Percentiles rank a stretch among this genome's conserved stretches.
Evolutionary conservation across 2,888 invertebrate species (phyloP).

Genomic region (Drosophila trichaetosa): DNA sequence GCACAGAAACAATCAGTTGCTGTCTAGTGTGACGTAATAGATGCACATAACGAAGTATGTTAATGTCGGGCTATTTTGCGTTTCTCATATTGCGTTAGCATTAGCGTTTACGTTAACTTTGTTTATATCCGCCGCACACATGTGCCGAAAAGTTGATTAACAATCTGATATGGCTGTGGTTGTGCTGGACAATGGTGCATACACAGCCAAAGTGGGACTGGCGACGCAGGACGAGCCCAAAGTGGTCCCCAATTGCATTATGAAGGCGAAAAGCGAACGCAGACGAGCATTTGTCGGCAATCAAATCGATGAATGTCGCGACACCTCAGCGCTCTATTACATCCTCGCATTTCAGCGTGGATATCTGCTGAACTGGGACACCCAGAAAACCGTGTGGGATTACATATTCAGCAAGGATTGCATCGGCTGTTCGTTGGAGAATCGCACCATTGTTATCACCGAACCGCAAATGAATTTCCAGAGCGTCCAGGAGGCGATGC

Average conservation of each 20-base stretch:
- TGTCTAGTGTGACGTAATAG: not conserved
- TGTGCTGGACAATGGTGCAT: constrained; percentile 95
- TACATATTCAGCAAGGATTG: constrained; percentile 95
- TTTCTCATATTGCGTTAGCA: constrained; percentile 4
- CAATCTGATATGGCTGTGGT: constrained; percentile 57
- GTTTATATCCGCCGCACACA: constrained; percentile 13
- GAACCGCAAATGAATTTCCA: constrained; percentile 97
- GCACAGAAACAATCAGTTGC: not conserved
- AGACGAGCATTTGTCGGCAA: constrained; percentile 96
- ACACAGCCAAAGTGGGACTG: constrained; percentile 93
- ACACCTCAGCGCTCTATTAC: constrained; percentile 97
- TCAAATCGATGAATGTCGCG: constrained; percentile 98
- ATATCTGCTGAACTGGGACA: constrained; percentile 97
- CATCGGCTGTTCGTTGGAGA: constrained; percentile 90
- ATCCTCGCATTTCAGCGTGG: constrained; percentile 97
- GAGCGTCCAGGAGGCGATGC: constrained; percentile 96
- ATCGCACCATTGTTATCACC: constrained; percentile 93
- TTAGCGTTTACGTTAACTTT: constrained; percentile 8
- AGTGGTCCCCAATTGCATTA: constrained; percentile 96
- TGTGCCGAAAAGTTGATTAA: constrained; percentile 2
- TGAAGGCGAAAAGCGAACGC: constrained; percentile 98
- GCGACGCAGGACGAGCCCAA: constrained; percentile 89
- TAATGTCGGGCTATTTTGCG: not conserved
- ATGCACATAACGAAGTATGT: not conserved
- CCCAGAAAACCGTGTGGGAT: constrained; percentile 97